Evolutionary conservation across 2,113 vertebrate species (phyloP), one percentile per base, ranked within the genome.

Genomic region (Lota lota): DNA sequence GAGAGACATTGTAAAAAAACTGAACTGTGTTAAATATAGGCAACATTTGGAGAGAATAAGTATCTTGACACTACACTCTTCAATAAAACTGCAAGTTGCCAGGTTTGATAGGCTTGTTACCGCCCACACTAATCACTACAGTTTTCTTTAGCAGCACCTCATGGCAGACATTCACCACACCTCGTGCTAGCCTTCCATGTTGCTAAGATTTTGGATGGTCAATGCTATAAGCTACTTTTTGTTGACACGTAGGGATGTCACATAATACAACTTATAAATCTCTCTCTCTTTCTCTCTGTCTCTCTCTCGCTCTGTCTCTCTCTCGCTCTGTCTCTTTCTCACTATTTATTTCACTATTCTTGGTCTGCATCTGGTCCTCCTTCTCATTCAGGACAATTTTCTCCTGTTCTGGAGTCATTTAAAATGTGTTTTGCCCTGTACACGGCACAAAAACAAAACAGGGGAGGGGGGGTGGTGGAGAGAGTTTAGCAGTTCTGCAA

Each of bases 201-300:
- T 28, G 28, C 28, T 66, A 69, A 53, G 7, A 22, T 66, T 70
- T 75, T 1, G 20, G 68, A 68, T 74, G 56, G 40, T 70, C 70
- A 73, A 57, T 1, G 11, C 51, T 71, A 28, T 63, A 65, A 67
- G 73, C 66, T 81, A 63, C 68, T 53, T 81, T 74, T 64, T 83
- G 79, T 80, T 79, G 75, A 82, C 76, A 79, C 68, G 61, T 78
- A 70, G 0, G 16, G 59, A 84, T 76, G 76, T 69, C 77, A 84
- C 60, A 22, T 28, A 5, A 28, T 28, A 28, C 4, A 28, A 28
- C 28, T 28, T 28, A 28, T 28, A 28, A 28, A 28, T 28, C 28
- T 28, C 28, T 28, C 28, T 28, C 28, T 28, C 70, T 67, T 66
- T 60, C 28, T 33, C 21, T 36, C 56, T 15, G 14, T 4, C 33